These are phyloP conservation scores for Hycleus cichorii DNA, from an alignment of 1,140 invertebrate species.

Conservation along the genomic window DNA sequence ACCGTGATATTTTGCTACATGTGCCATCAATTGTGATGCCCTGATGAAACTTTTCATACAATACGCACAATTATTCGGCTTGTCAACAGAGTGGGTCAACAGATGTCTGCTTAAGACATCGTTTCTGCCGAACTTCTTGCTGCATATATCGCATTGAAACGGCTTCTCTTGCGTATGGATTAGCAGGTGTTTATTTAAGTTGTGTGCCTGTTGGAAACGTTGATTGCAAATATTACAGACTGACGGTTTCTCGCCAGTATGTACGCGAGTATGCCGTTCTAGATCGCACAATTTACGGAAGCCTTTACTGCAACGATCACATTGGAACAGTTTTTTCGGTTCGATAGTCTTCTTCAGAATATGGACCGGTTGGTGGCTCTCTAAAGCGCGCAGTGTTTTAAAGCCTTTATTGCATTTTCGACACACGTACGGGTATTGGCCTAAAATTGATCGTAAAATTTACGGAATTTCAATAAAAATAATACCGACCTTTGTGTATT, in stretches of 20 bases:
- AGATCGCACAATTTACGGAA: constrained; percentile 36
- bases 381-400: constrained; percentile 20
- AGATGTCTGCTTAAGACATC: constrained; percentile 36
- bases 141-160: constrained; percentile 66
- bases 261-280: constrained; percentile 37
- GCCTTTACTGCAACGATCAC: constrained; percentile 28
- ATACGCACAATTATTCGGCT: constrained; percentile 28
- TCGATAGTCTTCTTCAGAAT: constrained; percentile 22
- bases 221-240: constrained; percentile 67
- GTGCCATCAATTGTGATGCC: constrained; percentile 13
- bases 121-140: constrained; percentile 31
- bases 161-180: constrained; percentile 75
- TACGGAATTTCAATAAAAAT: neutral
- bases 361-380: constrained; percentile 26
- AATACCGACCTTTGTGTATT: constrained; percentile 23
- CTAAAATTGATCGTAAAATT: constrained; percentile 12
- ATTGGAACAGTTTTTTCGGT: constrained; percentile 21
- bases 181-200: constrained; percentile 75
- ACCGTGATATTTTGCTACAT: constrained; percentile 13
- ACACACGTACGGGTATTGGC: constrained; percentile 31
- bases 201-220: constrained; percentile 77
- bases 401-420: constrained; percentile 30
- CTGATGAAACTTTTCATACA: constrained; percentile 34
- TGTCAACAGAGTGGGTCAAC: constrained; percentile 33
- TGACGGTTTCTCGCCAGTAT: constrained; percentile 58